phyloP scores from a whole-genome alignment of 2,113 vertebrate species.

The Tricholaema leucomelas region DNA sequence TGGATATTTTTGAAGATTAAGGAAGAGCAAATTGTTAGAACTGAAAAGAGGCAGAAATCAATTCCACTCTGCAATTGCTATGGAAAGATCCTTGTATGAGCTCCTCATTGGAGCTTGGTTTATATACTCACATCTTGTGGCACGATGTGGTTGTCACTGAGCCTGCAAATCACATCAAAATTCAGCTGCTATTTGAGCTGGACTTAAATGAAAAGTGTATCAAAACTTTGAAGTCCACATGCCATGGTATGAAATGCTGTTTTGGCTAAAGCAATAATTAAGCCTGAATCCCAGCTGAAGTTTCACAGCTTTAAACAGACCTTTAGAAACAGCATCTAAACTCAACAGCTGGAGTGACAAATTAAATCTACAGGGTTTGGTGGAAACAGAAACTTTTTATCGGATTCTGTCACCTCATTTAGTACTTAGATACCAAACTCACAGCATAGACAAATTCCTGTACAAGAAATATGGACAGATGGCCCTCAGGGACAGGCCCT shows the following conservation, averaged over 20 bases:
- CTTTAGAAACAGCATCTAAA: not conserved
- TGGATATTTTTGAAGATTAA: slow-evolving; percentile 6
- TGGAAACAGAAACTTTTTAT: not conserved
- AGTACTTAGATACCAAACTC: not conserved
- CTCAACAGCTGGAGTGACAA: not conserved
- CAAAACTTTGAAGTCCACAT: slow-evolving; percentile 7
- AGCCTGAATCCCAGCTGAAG: not conserved
- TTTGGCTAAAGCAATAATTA: not conserved
- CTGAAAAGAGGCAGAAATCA: slow-evolving; percentile 12
- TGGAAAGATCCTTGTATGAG: not conserved
- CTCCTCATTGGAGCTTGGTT: not conserved
- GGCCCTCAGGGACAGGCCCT: not conserved
- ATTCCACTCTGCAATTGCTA: not conserved
- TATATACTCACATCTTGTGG: not conserved
- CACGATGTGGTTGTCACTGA: not conserved
- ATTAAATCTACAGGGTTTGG: not conserved
- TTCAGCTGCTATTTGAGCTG: slow-evolving; percentile 15
- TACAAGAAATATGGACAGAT: not conserved
- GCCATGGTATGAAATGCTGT: not conserved
- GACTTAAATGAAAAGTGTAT: slow-evolving; percentile 5
- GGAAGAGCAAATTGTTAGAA: slow-evolving; percentile 9
- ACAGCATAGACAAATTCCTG: not conserved
- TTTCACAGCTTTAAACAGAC: not conserved
- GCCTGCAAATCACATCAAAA: slow-evolving; percentile 28
- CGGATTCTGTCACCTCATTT: not conserved